Base-by-base conservation (phyloP, 2,888 invertebrate species). In the Caenorhabditis afra region DNA sequence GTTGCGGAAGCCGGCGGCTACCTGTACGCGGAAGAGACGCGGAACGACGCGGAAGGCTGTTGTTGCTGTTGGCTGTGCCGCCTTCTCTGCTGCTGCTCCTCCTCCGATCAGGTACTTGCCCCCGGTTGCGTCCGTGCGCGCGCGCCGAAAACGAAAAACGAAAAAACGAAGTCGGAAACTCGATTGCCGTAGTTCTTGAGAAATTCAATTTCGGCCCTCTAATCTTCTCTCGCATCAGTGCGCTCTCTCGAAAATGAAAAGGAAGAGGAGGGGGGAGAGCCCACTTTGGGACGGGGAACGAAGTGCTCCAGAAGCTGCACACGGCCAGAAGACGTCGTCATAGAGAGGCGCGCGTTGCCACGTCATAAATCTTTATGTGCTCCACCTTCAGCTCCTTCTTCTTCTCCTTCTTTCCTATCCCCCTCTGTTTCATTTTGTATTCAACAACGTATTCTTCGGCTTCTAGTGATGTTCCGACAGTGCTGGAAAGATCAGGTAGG, bases 151-250 rank as follows among this genome's bases (percentile, higher is more conserved):
- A 57, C 49, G 57, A 3, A 29, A 29, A 29, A 29, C 3, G 7
- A 29, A 29, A 41, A 11, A 41, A 14, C 11, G 14, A 49, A 41
- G 41, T 55, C 18, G 70, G 57, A 71, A 71, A 71, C 62, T 71
- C 71, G 57, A 71, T 71, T 62, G 71, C 71, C 71, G 73, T 73
- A 73, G 73, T 73, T 73, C 73, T 73, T 58, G 73, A 73, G 64
- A 65, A 73, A 73, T 73, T 64, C 73, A 73, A 73, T 73, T 73
- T 64, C 55, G 64, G 58, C n/a, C n/a, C n/a, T 55, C 64, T 73
- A 64, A 73, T 73, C 73, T n/a, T n/a, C 55, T 73, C 73, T 50
- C 44, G 64, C 73, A 73, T 65, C 73, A 64, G 58, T 44, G 64
- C 64, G 64, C 64, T 73, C 64, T 64, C 37, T 49, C 41, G 2